Evolutionary conservation across 2,888 invertebrate genomes (phyloP).

Genomic region (Bimastos eiseni): DNA sequence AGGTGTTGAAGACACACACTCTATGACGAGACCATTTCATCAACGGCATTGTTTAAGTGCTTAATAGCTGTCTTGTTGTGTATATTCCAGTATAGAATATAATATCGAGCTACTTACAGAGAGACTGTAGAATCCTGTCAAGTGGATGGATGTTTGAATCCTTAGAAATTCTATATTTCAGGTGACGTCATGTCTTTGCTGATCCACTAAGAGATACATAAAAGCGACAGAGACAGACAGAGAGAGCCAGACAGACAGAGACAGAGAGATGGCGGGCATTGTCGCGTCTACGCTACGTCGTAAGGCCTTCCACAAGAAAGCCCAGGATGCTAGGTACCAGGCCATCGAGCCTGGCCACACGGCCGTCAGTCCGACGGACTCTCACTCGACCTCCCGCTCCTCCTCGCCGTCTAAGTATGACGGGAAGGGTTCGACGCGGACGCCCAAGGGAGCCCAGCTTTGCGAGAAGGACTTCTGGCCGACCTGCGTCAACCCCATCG

Average conservation of each 20-base stretch:
- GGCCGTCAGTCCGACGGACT: constrained; percentile 27
- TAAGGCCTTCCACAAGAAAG: constrained; percentile 35
- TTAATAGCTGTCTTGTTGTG: too few relatives aligned
- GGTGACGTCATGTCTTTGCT: background rate
- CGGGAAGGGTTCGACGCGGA: constrained; percentile 14
- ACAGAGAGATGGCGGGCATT: constrained; percentile 31
- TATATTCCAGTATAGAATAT: too few relatives aligned
- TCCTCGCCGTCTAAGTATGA: constrained; percentile 10
- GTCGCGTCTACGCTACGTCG: constrained; percentile 35
- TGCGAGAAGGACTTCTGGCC: constrained; percentile 36
- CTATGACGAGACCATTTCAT: too few relatives aligned
- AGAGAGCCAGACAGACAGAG: background rate
- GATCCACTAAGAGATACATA: background rate
- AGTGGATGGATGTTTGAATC: background rate
- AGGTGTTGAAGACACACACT: too few relatives aligned
- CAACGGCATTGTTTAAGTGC: too few relatives aligned
- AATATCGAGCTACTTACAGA: too few relatives aligned
- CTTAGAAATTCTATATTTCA: background rate
- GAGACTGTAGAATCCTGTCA: background rate
- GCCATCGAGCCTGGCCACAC: constrained; percentile 29
- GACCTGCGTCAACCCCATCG: constrained; percentile 18
- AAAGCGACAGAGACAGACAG: background rate
- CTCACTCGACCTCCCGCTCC: constrained; percentile 30
- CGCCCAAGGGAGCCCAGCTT: constrained; percentile 34
- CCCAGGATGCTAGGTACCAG: constrained; percentile 36